Evolutionary conservation across 1,140 invertebrate species (phyloP), one percentile per base, ranked within the genome.

Genomic region (Drosophila arizonae): DNA sequence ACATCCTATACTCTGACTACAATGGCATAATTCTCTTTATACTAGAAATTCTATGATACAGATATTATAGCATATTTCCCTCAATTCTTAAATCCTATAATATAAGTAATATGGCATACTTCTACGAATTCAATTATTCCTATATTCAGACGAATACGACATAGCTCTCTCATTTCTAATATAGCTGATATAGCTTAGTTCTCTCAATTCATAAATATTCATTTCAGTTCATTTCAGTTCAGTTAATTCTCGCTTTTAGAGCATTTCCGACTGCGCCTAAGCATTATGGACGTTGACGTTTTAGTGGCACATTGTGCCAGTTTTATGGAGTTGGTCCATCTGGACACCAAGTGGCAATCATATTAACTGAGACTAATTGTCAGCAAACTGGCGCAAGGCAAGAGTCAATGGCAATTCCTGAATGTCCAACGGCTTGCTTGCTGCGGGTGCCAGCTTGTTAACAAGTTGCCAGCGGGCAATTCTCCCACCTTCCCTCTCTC

Each of bases 271-370:
- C 17, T 50, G 36, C 6, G 11, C 3, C 51, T 61, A 56, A 33
- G 3, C 36, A 66, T 72, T 72, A 72, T 86, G 76, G 4, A 30
- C n/a, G 55, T 76, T 10, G 33, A 24, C 21, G 21, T 24, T 24
- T 24, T 24, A 24, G 21, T 24, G 21, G 0, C 21, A 61, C 75
- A 81, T 52, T 72, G 82, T 79, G 78, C 43, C 70, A 63, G 62
- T 76, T 73, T 39, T 60, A 67, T 50, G 15, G 58, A 63, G 60
- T 46, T 9, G 67, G 61, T 24, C 36, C 76, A 81, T 76, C 84
- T 70, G 82, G 66, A 88, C 82, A 86, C 82, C 82, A 86, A 86
- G 82, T 86, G 82, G 82, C 84, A 86, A 86, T 86, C 82, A 86
- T 86, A 86, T 86, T 86, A 86, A 86, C 82, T 77, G 56, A 72